These are phyloP conservation scores for Drosophila fulvimacula DNA, from an alignment of 2,888 invertebrate species.

Conservation along the genomic window DNA sequence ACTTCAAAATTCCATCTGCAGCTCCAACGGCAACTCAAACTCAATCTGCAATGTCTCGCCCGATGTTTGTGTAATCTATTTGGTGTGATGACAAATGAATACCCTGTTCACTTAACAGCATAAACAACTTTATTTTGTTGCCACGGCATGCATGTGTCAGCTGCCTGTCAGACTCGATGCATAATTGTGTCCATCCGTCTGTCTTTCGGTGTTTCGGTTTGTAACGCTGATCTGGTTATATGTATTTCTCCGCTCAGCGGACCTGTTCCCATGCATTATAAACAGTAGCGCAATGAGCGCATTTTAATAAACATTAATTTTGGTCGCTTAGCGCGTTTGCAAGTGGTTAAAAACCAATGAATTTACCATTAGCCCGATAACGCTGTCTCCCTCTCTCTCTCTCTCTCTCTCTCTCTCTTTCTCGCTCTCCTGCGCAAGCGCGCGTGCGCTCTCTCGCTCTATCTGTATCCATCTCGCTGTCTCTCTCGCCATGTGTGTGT, in stretches of 20 bases:
- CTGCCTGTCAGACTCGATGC: constrained; percentile 1
- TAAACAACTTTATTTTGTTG: constrained; percentile 16
- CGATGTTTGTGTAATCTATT: constrained; percentile 13
- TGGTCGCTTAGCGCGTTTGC: constrained; percentile 27
- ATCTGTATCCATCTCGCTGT: background rate
- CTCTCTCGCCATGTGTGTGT: background rate
- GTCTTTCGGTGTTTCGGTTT: constrained; percentile 10
- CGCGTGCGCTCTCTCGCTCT: background rate
- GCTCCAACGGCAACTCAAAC: background rate
- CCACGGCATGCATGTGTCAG: constrained; percentile 11
- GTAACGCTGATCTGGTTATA: constrained; percentile 13
- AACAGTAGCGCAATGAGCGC: constrained; percentile 18
- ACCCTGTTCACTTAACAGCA: background rate
- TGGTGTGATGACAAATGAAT: constrained; percentile 14
- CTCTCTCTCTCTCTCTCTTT: background rate
- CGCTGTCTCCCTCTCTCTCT: background rate
- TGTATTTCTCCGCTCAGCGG: background rate
- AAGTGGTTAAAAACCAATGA: constrained; percentile 33
- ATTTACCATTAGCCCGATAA: constrained; percentile 27
- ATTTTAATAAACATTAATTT: constrained; percentile 14
- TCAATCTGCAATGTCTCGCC: background rate
- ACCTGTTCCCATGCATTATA: constrained; percentile 12
- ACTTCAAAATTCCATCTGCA: constrained; percentile 2
- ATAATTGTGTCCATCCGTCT: background rate
- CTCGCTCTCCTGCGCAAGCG: background rate